Conservation (phyloP, 2,888 invertebrate species). For the Malthinus seriepunctatus region DNA sequence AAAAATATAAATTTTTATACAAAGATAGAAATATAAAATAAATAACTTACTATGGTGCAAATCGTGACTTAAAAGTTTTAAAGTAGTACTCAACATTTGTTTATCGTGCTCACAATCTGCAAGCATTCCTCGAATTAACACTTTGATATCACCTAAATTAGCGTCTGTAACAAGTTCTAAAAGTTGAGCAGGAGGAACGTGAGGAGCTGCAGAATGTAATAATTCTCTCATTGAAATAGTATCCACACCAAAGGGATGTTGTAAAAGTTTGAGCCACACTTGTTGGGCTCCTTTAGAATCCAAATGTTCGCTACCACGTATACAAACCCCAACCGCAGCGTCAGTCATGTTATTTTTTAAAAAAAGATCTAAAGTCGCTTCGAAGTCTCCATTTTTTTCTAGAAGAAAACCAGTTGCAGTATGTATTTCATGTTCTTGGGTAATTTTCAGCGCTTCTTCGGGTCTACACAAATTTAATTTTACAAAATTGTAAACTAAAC, state of each 20-base stretch:
- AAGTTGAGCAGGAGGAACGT: slow-evolving; percentile 61
- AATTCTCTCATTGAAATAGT: slow-evolving; percentile 54
- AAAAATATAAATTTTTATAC: slow-evolving; percentile 27
- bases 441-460: slow-evolving; percentile 67
- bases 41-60: slow-evolving; percentile 59
- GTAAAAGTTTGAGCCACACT: slow-evolving; percentile 58
- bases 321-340: slow-evolving; percentile 52
- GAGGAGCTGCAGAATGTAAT: slow-evolving; percentile 60
- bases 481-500: slow-evolving; percentile 60
- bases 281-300: slow-evolving; percentile 54
- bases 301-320: slow-evolving; percentile 55
- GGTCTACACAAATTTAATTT: slow-evolving; percentile 62
- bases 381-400: slow-evolving; percentile 75
- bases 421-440: slow-evolving; percentile 63
- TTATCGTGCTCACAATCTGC: slow-evolving; percentile 78
- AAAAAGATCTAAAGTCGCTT: slow-evolving; percentile 69
- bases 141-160: slow-evolving; percentile 66
- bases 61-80: slow-evolving; percentile 69
- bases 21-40: slow-evolving; percentile 1
- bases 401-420: slow-evolving; percentile 73
- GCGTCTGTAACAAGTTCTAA: slow-evolving; percentile 63
- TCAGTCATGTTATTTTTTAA: slow-evolving; percentile 53
- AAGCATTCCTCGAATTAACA: slow-evolving; percentile 67
- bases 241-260: slow-evolving; percentile 54
- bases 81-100: slow-evolving; percentile 69